Percentiles rank a stretch among this genome's conserved stretches.
These are phyloP conservation scores for Chloroclysta siterata DNA, from an alignment of 2,888 invertebrate genomes.

Conservation along the genomic window DNA sequence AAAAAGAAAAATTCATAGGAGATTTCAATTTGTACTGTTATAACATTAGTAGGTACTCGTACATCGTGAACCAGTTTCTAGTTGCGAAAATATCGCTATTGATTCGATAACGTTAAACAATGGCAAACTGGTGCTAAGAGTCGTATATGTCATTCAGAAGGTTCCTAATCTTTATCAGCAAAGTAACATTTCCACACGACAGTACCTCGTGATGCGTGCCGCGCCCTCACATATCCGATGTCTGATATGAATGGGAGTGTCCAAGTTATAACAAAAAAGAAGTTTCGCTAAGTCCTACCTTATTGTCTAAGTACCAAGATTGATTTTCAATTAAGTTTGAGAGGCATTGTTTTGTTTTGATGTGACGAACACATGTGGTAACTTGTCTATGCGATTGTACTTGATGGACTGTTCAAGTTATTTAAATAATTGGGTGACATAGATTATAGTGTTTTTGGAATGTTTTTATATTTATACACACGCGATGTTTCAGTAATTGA, in stretches of 20 bases:
- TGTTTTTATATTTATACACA: slow-evolving; percentile 1
- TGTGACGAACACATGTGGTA: slow-evolving; percentile 35
- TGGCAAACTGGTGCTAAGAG: not conserved
- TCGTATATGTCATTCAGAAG: slow-evolving; percentile 15
- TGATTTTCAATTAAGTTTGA: slow-evolving; percentile 1
- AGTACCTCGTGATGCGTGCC: slow-evolving; percentile 43
- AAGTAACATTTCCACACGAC: slow-evolving; percentile 40
- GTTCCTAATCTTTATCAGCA: slow-evolving; percentile 28
- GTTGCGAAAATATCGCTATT: no score
- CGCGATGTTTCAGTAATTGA: slow-evolving; percentile 9
- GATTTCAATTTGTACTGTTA: no score
- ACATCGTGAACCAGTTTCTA: no score
- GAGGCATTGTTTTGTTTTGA: slow-evolving; percentile 24
- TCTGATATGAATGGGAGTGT: slow-evolving; percentile 57
- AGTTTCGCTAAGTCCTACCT: slow-evolving; percentile 24
- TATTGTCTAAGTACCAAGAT: slow-evolving; percentile 21
- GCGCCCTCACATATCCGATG: slow-evolving; percentile 50
- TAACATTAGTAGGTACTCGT: no score
- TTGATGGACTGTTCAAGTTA: slow-evolving; percentile 22
- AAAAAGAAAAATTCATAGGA: no score
- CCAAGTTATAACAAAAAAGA: slow-evolving; percentile 45
- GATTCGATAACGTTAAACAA: no score
- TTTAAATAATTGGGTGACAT: slow-evolving; percentile 16
- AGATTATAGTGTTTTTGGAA: slow-evolving; percentile 8
- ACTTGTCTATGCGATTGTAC: slow-evolving; percentile 48